These are phyloP conservation scores for Hemitrygon akajei DNA, from an alignment of 2,797 vertebrate species.

Conservation along the genomic window DNA sequence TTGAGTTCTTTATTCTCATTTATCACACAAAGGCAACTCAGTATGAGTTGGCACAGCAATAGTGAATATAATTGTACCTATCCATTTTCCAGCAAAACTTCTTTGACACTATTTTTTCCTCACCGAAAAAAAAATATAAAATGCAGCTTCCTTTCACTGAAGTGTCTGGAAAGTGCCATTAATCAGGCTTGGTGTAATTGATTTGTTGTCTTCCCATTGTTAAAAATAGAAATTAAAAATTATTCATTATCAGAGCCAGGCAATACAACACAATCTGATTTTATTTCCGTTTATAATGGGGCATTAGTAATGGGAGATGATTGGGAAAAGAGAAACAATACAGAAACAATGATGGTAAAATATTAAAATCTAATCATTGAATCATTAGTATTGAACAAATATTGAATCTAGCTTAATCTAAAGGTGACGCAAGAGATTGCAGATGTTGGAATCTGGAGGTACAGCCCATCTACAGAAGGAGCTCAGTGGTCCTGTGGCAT, in stretches of 20 bases:
- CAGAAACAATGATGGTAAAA: background rate
- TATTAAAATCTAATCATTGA: background rate
- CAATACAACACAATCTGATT: background rate
- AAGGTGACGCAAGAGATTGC: too few species aligned
- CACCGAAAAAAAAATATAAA: background rate
- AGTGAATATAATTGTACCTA: slow-evolving; percentile 18
- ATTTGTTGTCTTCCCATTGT: background rate
- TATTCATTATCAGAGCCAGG: background rate
- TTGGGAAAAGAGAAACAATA: background rate
- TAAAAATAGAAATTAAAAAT: background rate
- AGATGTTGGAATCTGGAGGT: too few species aligned
- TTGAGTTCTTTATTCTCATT: slow-evolving; percentile 32
- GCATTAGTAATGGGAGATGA: background rate
- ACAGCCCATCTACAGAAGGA: too few species aligned
- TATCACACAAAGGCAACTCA: background rate
- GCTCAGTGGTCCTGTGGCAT: too few species aligned
- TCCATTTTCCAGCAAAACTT: background rate
- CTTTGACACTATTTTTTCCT: background rate
- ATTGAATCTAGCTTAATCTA: too few species aligned
- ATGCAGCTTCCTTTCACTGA: background rate
- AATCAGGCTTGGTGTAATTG: background rate
- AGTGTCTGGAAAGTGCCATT: background rate
- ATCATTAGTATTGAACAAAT: background rate
- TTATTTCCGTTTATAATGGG: background rate
- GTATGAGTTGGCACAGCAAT: slow-evolving; percentile 17